Evolutionary conservation across 2,888 invertebrate species (phyloP).

Genomic region (Saturnia pavonia): DNA sequence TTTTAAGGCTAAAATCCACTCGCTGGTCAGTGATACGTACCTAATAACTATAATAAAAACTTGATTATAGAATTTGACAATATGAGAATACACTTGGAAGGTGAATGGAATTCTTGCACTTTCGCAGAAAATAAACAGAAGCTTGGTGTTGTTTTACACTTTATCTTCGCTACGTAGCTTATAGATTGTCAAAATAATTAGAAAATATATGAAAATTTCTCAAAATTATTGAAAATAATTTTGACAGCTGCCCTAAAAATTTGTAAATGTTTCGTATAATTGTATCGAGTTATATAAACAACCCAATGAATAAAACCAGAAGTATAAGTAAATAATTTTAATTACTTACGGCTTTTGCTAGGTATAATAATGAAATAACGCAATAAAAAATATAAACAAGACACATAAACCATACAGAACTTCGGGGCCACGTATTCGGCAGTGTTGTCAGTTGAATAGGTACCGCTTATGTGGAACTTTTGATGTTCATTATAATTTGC

Average conservation of each 20-base stretch:
- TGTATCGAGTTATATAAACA: constrained; percentile 30
- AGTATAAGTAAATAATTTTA: constrained; percentile 24
- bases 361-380: constrained; percentile 57
- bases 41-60: not conserved
- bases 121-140: not conserved
- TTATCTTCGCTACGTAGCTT: not conserved
- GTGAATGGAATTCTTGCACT: not conserved
- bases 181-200: constrained; percentile 9
- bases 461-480: constrained; percentile 80
- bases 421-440: constrained; percentile 78
- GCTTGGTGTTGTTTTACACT: not conserved
- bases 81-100: not conserved
- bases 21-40: not conserved
- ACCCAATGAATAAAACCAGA: not conserved
- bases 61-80: not conserved
- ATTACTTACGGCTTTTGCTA: constrained; percentile 66
- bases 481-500: constrained; percentile 31
- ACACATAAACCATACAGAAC: constrained; percentile 61
- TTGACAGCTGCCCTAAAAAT: constrained; percentile 65
- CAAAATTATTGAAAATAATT: constrained; percentile 41
- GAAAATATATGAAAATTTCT: constrained; percentile 29
- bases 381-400: constrained; percentile 78
- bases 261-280: constrained; percentile 40
- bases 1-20: not conserved
- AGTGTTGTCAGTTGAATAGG: constrained; percentile 67